Percentiles rank a stretch among this genome's conserved stretches.
These are phyloP conservation scores for Episyrphus balteatus DNA, from an alignment of 1,140 invertebrate species.

Conservation along the genomic window DNA sequence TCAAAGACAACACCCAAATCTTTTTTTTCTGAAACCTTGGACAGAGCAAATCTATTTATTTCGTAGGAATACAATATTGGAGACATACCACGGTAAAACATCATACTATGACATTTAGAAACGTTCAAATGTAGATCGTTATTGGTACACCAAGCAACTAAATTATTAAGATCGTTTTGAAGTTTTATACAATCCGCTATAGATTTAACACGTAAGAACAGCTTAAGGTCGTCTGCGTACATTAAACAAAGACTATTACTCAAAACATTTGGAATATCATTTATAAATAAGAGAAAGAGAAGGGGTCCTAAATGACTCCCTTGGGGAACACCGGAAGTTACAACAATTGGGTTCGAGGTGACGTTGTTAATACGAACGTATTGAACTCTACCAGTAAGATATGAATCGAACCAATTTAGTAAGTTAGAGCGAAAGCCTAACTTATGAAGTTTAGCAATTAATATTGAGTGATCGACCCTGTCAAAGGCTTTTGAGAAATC, in stretches of 20 bases:
- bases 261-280: constrained; percentile 21
- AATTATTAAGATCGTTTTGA: constrained; percentile 6
- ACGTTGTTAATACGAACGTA: constrained; percentile 14
- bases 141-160: not conserved
- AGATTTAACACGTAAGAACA: constrained; percentile 5
- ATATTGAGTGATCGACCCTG: no score
- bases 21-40: no score
- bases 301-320: constrained; percentile 22
- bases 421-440: constrained; percentile 13
- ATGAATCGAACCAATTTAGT: constrained; percentile 15
- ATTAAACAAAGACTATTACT: constrained; percentile 11
- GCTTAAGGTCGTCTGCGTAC: no score
- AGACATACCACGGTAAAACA: no score
- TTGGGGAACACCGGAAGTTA: constrained; percentile 18
- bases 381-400: constrained; percentile 15
- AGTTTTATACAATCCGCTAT: constrained; percentile 2
- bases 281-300: constrained; percentile 22
- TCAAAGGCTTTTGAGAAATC: constrained; percentile 29
- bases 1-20: no score
- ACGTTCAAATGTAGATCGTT: no score
- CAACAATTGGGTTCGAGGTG: constrained; percentile 8
- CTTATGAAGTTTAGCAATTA: no score
- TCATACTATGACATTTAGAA: no score
- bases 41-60: no score
- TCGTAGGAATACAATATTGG: no score